Evolutionary conservation across 2,888 invertebrate species (phyloP), one percentile per base, ranked within the genome.

Genomic region (Drosophila atripex): DNA sequence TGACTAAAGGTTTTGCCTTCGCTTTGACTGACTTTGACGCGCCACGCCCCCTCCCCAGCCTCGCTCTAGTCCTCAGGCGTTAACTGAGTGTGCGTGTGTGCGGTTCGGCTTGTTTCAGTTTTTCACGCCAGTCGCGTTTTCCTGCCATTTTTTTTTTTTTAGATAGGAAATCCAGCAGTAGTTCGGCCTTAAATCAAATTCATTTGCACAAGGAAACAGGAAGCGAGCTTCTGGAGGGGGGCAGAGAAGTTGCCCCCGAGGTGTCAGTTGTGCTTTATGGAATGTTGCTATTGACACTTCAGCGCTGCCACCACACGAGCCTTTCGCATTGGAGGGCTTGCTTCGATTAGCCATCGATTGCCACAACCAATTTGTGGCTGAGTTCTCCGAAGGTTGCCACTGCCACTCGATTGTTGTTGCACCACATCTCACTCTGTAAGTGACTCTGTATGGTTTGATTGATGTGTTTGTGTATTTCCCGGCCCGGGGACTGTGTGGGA

Each of bases 121-220:
- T 83, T 83, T 79, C 72, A 83, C 80, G 71, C 86, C 65, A 52
- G 49, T 56, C 66, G 80, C 77, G 66, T 75, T 83, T 80, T 69
- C 68, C 66, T 49, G 28, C 43, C 16, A 21, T 35, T 21, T 46
- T 28, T n/a, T 9, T n/a, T n/a, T 35, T 32, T n/a, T 9, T 8
- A 45, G 38, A 32, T 14, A 16, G 57, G 45, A 57, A 69, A 68
- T 58, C 50, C 58, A 39, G 25, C 28, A 18, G 39, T 59, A 58
- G 70, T 69, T 78, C 74, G 82, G 87, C 78, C 82, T 84, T 84
- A 82, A 86, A 82, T 86, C 87, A 82, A 78, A 82, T 80, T 76
- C 72, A 71, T 77, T 72, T 58, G 43, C 50, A 32, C 61, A 47
- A 23, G 43, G 28, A 2, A 14, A 35, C 25, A 14, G 28, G 43